These are phyloP conservation scores for Nothocercus julius DNA, from an alignment of 2,113 vertebrate genomes.

Conservation along the genomic window DNA sequence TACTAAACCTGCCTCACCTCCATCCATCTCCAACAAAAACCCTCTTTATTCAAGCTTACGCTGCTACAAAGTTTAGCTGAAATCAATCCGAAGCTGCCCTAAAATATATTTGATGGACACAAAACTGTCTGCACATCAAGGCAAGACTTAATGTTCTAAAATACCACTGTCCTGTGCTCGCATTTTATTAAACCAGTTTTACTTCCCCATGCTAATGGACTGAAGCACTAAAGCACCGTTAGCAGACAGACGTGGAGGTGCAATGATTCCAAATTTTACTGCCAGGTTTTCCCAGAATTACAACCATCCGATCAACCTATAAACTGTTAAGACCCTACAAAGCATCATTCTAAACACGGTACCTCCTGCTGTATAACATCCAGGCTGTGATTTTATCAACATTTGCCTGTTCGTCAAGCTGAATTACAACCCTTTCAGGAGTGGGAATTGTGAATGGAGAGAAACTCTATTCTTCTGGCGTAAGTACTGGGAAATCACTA, in stretches of 20 bases:
- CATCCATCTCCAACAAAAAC: neutral
- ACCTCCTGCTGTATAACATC: neutral
- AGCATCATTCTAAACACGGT: neutral
- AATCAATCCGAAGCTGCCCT: neutral
- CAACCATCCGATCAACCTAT: constrained; percentile 1
- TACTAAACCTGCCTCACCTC: neutral
- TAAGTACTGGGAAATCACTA: neutral
- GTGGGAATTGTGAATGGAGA: neutral
- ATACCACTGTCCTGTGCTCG: neutral
- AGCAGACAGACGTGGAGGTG: neutral
- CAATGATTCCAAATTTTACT: constrained; percentile 23
- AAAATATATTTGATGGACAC: neutral
- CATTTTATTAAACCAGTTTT: constrained; percentile 36
- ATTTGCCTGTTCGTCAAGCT: neutral
- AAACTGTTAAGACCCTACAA: constrained; percentile 21
- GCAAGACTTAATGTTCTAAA: neutral
- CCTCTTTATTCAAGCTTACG: neutral
- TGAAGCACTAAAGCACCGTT: neutral
- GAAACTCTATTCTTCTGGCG: neutral
- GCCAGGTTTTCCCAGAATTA: neutral
- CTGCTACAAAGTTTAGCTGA: neutral
- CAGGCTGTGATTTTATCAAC: neutral
- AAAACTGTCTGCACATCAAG: neutral
- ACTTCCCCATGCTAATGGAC: neutral
- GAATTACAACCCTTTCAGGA: neutral